phyloP scores from a whole-genome alignment of 64 coral and sea anemone species.

The Anthopleura sola region DNA sequence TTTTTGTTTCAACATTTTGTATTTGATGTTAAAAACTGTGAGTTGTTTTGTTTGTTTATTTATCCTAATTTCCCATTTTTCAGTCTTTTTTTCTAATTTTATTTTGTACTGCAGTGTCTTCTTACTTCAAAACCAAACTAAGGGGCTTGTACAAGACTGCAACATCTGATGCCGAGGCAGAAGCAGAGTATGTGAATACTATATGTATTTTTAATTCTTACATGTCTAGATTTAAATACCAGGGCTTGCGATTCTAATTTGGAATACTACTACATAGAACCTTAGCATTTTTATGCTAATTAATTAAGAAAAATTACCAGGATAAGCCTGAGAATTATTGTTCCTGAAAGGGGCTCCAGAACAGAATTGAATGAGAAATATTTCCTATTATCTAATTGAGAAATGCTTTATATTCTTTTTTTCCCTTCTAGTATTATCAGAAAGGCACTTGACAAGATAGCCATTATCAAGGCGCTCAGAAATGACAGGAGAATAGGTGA shows the following conservation, averaged over 20 bases:
- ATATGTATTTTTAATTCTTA: too few relatives aligned
- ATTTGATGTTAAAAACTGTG: not conserved
- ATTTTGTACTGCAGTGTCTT: constrained; percentile 57
- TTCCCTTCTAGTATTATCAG: constrained; percentile 69
- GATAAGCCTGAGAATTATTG: too few relatives aligned
- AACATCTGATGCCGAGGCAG: constrained; percentile 85
- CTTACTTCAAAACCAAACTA: constrained; percentile 96
- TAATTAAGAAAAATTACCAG: too few relatives aligned
- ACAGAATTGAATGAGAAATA: too few relatives aligned
- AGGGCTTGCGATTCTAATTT: too few relatives aligned
- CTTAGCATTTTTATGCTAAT: too few relatives aligned
- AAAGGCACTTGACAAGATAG: constrained; percentile 95
- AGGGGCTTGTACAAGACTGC: constrained; percentile 93
- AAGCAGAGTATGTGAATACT: constrained; percentile 77
- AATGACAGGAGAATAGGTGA: constrained; percentile 77
- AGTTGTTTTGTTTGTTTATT: not conserved
- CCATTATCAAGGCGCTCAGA: constrained; percentile 85
- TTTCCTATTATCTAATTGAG: too few relatives aligned
- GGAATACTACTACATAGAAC: too few relatives aligned
- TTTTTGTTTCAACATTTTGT: not conserved
- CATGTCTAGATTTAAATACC: too few relatives aligned
- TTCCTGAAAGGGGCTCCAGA: too few relatives aligned
- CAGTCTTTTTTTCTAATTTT: not conserved
- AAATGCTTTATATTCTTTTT: not conserved
- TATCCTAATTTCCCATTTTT: not conserved